A percentile compares a stretch with the other conserved stretches of the same genome.
These are phyloP conservation scores for Spodoptera littoralis DNA, from an alignment of 2,888 invertebrate species.

Conservation along the genomic window DNA sequence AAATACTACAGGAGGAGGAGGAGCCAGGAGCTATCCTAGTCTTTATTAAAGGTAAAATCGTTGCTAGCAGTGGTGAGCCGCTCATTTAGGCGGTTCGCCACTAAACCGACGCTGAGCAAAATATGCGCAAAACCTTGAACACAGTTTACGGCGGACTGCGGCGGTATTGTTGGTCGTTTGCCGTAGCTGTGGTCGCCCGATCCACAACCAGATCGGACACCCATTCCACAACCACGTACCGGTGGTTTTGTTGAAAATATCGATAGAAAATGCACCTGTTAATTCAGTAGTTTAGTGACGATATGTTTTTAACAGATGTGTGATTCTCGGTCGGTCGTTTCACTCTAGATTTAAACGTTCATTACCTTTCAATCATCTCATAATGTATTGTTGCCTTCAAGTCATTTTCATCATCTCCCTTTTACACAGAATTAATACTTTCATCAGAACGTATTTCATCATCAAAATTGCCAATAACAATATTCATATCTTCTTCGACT, in stretches of 20 bases:
- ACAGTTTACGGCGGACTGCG: constrained; percentile 39
- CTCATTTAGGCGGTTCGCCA: constrained; percentile 37
- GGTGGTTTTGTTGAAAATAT: constrained; percentile 28
- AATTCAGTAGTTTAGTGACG: constrained; percentile 1
- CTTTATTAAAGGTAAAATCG: constrained; percentile 27
- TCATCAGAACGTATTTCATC: not conserved
- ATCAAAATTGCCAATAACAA: not conserved
- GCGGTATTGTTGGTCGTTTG: constrained; percentile 28
- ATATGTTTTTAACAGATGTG: constrained; percentile 4
- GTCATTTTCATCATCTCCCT: not conserved
- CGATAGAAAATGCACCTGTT: constrained; percentile 27
- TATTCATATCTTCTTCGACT: no score
- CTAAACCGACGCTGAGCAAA: constrained; percentile 40
- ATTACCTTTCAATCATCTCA: not conserved
- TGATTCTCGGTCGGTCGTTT: not conserved
- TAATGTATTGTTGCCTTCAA: not conserved
- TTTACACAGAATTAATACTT: not conserved
- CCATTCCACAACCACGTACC: constrained; percentile 25
- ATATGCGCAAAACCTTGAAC: constrained; percentile 50
- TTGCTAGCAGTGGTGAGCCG: constrained; percentile 26
- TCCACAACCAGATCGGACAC: constrained; percentile 22
- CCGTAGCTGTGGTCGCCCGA: constrained; percentile 27
- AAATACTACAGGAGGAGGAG: no score
- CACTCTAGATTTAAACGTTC: constrained; percentile 16
- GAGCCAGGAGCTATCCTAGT: constrained; percentile 5